These are phyloP conservation scores for Listronotus oregonensis DNA, from an alignment of 1,140 invertebrate species.

Conservation along the genomic window DNA sequence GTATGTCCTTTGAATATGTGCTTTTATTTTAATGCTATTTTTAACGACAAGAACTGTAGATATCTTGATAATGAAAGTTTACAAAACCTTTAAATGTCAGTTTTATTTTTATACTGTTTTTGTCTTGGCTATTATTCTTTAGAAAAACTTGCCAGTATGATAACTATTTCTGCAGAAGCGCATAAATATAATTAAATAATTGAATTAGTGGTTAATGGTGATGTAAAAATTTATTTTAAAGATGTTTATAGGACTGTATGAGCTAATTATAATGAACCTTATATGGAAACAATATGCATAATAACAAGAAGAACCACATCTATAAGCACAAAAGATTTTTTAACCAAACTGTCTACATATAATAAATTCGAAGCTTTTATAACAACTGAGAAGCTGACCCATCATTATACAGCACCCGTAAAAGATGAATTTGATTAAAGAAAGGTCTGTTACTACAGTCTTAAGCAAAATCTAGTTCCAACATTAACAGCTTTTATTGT, in stretches of 20 bases:
- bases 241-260: not conserved
- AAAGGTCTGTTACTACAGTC: constrained; percentile 6
- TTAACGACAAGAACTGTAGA: too few species aligned
- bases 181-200: not conserved
- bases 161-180: not conserved
- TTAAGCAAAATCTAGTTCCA: not conserved
- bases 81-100: too few species aligned
- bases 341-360: not conserved
- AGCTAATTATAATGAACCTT: not conserved
- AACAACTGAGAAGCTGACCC: not conserved
- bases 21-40: too few species aligned
- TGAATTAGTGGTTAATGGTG: not conserved
- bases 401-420: not conserved
- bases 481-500: not conserved
- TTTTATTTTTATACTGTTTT: constrained; percentile 6
- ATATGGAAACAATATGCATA: not conserved
- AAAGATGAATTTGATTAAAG: constrained; percentile 3
- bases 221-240: not conserved
- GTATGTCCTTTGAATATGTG: too few species aligned
- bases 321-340: not conserved
- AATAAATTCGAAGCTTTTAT: not conserved
- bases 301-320: not conserved
- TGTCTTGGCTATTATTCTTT: not conserved
- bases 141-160: constrained; percentile 4
- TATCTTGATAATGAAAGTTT: too few species aligned